Evolutionary conservation across 1,140 invertebrate species (phyloP).

Genomic region (Apolygus lucorum): DNA sequence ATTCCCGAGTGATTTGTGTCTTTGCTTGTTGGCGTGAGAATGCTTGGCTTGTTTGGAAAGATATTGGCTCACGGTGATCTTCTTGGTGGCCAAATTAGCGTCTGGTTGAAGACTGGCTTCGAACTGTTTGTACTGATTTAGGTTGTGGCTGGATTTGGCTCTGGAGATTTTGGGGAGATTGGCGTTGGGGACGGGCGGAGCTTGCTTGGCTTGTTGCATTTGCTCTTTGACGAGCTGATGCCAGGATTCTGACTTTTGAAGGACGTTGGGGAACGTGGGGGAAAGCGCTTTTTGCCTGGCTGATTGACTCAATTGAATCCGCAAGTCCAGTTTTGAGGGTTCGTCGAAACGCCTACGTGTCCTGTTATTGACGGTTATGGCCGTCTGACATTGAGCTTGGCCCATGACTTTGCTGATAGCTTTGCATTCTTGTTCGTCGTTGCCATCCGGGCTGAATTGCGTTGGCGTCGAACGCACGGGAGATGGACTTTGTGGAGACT

Average conservation of each 20-base stretch:
- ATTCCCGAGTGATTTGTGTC: slow-evolving; percentile 21
- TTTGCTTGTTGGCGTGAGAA: slow-evolving; percentile 23
- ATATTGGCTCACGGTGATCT: slow-evolving; percentile 69
- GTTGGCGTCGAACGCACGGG: neutral
- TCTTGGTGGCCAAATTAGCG: slow-evolving; percentile 57
- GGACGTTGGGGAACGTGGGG: slow-evolving; percentile 39
- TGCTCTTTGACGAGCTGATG: slow-evolving; percentile 51
- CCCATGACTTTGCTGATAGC: slow-evolving; percentile 36
- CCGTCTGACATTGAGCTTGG: slow-evolving; percentile 34
- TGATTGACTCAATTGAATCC: slow-evolving; percentile 34
- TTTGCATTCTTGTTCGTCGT: slow-evolving; percentile 26
- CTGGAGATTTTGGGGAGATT: slow-evolving; percentile 29
- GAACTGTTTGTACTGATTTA: slow-evolving; percentile 62
- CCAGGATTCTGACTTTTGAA: slow-evolving; percentile 75
- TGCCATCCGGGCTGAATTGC: neutral
- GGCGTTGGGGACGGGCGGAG: slow-evolving; percentile 35
- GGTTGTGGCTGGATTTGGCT: slow-evolving; percentile 59
- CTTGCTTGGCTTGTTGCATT: slow-evolving; percentile 32
- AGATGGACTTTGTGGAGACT: neutral
- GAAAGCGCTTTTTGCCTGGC: slow-evolving; percentile 32
- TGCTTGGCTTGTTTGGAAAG: slow-evolving; percentile 43
- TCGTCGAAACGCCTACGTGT: slow-evolving; percentile 25
- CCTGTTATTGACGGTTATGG: slow-evolving; percentile 33
- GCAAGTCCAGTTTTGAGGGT: slow-evolving; percentile 23
- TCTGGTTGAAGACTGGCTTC: slow-evolving; percentile 66